Evolutionary conservation across 2,888 invertebrate genomes (phyloP).

Genomic region (Gari tellinella): DNA sequence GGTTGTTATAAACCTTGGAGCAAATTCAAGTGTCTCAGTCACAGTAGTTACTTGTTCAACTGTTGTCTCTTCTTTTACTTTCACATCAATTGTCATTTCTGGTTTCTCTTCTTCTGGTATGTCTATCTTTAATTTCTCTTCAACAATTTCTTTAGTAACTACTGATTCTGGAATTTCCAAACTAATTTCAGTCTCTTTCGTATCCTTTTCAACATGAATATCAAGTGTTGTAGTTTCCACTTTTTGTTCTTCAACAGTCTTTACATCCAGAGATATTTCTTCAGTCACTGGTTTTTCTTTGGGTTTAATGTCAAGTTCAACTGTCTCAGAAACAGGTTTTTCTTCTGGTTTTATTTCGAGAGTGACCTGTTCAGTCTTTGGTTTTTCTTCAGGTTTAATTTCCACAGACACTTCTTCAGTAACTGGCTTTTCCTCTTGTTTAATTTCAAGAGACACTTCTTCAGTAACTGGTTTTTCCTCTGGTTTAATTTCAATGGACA

Average conservation of each 20-base stretch:
- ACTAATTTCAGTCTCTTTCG: conserved; percentile 72
- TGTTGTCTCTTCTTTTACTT: conserved; percentile 39
- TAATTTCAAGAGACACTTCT: conserved; percentile 24
- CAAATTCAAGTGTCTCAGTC: conserved; percentile 56
- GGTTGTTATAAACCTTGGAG: conserved; percentile 53
- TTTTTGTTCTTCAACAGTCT: conserved; percentile 53
- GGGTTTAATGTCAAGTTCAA: conserved; percentile 51
- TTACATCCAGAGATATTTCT: conserved; percentile 42
- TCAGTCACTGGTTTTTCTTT: conserved; percentile 54
- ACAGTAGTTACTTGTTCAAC: conserved; percentile 43
- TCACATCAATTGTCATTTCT: conserved; percentile 47
- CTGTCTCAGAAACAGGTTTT: conserved; percentile 40
- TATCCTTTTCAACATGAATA: conserved; percentile 58
- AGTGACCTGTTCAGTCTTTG: conserved; percentile 34
- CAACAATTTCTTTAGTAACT: conserved; percentile 7
- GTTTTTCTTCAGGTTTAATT: not conserved
- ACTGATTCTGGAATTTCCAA: conserved; percentile 27
- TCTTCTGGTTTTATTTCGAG: conserved; percentile 37
- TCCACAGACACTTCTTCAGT: conserved; percentile 10
- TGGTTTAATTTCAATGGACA: not conserved
- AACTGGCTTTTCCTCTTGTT: not conserved
- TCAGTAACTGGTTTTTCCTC: not conserved
- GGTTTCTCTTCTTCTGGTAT: conserved; percentile 36
- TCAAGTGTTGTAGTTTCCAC: conserved; percentile 55
- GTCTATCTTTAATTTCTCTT: conserved; percentile 37